A percentile compares a stretch with the other conserved stretches of the same genome.
These are phyloP conservation scores for Helicoverpa zea DNA, from an alignment of 1,140 invertebrate genomes.

Conservation along the genomic window DNA sequence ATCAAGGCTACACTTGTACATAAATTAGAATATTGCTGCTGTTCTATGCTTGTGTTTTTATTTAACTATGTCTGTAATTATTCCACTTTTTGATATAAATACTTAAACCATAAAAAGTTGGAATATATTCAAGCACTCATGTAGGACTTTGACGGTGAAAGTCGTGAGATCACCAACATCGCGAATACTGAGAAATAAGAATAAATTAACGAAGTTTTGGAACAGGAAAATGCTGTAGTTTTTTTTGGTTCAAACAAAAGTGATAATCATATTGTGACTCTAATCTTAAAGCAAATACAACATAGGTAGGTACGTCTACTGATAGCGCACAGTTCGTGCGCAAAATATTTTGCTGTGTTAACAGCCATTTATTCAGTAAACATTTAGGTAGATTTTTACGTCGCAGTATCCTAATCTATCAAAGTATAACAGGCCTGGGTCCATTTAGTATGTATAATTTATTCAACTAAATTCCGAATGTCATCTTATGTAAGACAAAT, in stretches of 20 bases:
- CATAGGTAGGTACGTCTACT: not conserved
- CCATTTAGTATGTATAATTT: no score
- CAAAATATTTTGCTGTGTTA: no score
- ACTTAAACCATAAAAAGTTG: not conserved
- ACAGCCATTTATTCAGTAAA: not conserved
- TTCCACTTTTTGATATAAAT: not conserved
- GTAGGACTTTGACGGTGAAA: not conserved
- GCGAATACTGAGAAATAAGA: conserved; percentile 2
- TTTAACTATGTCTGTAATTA: not conserved
- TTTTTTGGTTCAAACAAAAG: not conserved
- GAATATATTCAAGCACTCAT: not conserved
- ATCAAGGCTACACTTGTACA: no score
- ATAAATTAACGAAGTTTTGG: conserved; percentile 18
- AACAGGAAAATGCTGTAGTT: conserved; percentile 23
- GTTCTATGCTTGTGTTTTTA: no score
- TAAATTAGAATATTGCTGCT: no score
- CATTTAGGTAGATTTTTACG: not conserved
- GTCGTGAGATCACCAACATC: not conserved
- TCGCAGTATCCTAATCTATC: not conserved
- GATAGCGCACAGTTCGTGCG: not conserved
- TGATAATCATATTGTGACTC: not conserved
- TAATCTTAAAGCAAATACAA: conserved; percentile 9
- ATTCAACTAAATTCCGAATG: no score
- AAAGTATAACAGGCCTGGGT: no score
- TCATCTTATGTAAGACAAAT: not conserved